A percentile compares a stretch with the other conserved stretches of the same genome.
Conservation (phyloP, 2,797 vertebrate genomes). For the Peromyscus aztecus region DNA sequence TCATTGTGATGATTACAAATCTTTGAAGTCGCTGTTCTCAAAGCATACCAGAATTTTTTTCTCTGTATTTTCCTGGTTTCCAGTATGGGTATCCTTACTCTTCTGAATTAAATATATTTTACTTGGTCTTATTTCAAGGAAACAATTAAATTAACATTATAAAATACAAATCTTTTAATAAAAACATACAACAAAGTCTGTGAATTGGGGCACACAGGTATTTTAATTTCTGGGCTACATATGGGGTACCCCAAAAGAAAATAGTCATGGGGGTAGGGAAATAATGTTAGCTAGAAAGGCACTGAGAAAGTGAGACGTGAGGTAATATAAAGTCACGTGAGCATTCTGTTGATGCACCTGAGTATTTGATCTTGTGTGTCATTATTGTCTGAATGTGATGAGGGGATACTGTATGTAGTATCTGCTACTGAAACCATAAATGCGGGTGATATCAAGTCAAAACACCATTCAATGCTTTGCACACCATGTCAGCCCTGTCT, state of each 20-base stretch:
- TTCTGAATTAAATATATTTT: neutral
- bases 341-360: rapidly evolving
- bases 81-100: neutral
- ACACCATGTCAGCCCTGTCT: neutral
- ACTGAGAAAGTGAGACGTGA: neutral
- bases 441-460: neutral
- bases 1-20: neutral
- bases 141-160: neutral
- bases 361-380: rapidly evolving
- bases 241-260: neutral
- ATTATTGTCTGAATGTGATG: neutral
- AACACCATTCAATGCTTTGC: neutral
- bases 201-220: neutral
- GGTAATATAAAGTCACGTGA: neutral
- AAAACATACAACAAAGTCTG: neutral
- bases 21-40: neutral
- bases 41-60: neutral
- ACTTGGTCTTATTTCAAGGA: neutral
- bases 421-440: neutral
- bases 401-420: no score
- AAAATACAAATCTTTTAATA: neutral
- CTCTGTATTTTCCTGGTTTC: neutral
- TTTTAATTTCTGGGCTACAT: neutral
- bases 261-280: neutral
- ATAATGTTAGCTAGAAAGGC: rapidly evolving